Base-by-base conservation (phyloP, 2,888 invertebrate species). In the Elegia similella region DNA sequence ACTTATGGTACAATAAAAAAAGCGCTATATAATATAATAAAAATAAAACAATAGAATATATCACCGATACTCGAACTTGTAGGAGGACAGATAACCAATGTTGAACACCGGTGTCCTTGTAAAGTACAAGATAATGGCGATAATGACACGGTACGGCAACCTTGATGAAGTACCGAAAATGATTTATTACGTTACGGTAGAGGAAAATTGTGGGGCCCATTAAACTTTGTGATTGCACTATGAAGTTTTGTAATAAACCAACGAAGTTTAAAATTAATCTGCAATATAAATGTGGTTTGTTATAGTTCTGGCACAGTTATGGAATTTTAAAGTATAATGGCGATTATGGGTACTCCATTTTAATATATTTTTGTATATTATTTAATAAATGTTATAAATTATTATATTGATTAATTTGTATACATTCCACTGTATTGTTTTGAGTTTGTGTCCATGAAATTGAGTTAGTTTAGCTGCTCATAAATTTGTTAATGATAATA, bases 81-180 rank as follows among this genome's bases (percentile, higher is more conserved):
- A 46, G 46, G 16, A 17, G 50, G 34, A 50, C 13, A 57, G 58
- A 61, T 59, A 58, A 56, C 34, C 42, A 23, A 55, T 58, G 56
- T 42, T 50, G 61, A 61, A 62, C 55, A 32, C 52, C 46, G 48
- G 55, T 55, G 62, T 48, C 64, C 64, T 64, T 64, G 61, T 56
- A 50, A 29, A 56, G 58, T 61, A 56, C 52, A 56, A 55, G 62
- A 62, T 62, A 62, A 62, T 57, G 57, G 55, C 30, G 57, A 59
- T 59, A 59, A 59, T 59, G 57, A 52, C 61, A 60, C 47, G 60
- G 58, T 47, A 54, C 30, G 15, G 16, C 58, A 62, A 62, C 61
- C 59, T 62, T 62, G 64, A 55, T 15, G 30, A 55, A 60, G 57
- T 53, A 61, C 59, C 54, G 52, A 56, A 62, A 59, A 59, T 58